Conservation (phyloP, 2,113 vertebrate species). For the Cyanoramphus novaezelandiae region DNA sequence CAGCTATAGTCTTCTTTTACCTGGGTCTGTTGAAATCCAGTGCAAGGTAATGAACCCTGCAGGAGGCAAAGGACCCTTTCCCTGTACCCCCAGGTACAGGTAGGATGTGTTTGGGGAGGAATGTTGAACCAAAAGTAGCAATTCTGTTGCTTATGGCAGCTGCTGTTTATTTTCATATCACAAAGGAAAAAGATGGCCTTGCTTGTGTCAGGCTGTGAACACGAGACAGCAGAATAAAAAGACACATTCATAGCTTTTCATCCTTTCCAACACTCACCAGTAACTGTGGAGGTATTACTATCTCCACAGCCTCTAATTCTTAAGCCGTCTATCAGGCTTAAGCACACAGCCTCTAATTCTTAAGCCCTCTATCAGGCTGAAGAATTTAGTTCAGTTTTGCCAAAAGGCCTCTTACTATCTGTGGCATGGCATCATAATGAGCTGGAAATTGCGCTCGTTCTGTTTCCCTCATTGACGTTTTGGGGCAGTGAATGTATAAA, state of each 20-base stretch:
- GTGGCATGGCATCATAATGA: neutral
- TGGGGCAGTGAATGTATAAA: neutral
- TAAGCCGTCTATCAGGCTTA: neutral
- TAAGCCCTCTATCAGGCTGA: neutral
- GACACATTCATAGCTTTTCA: neutral
- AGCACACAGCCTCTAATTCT: neutral
- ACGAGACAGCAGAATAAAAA: neutral
- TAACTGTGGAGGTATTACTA: neutral
- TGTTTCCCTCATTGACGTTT: neutral
- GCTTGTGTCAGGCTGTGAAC: neutral
- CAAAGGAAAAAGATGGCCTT: neutral
- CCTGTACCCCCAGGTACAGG: neutral
- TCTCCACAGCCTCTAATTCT: too few species aligned
- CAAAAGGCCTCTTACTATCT: neutral
- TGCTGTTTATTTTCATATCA: conserved; percentile 27
- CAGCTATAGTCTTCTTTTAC: neutral
- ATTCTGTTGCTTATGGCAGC: neutral
- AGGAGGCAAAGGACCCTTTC: neutral
- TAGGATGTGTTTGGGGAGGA: neutral
- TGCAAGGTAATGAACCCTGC: neutral
- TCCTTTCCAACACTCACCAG: neutral
- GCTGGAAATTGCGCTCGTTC: neutral
- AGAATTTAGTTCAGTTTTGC: neutral
- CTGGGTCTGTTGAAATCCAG: neutral
- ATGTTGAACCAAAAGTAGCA: neutral